phyloP scores from a whole-genome alignment of 1,140 invertebrate genomes.

The Zaprionus kolodkinae region DNA sequence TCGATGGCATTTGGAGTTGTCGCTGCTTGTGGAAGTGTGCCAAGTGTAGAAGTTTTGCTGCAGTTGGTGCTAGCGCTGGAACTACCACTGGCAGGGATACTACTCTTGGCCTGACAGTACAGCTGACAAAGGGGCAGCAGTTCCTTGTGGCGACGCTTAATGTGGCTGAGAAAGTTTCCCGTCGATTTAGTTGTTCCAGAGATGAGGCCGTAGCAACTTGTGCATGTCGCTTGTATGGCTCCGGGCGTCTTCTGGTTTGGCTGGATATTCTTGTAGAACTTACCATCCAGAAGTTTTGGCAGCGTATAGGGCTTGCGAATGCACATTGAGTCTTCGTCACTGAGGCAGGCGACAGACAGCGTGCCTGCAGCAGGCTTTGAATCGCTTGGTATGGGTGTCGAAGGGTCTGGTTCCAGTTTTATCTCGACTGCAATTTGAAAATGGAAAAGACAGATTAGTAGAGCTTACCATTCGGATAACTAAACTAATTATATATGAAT shows the following conservation, averaged over 20 bases:
- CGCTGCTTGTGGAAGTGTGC: background rate
- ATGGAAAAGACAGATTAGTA: slow-evolving; percentile 35
- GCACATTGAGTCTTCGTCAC: slow-evolving; percentile 64
- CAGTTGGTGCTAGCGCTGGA: slow-evolving; percentile 5
- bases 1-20: slow-evolving; percentile 38
- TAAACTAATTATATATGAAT: slow-evolving; percentile 11
- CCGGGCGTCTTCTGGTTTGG: slow-evolving; percentile 77
- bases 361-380: slow-evolving; percentile 25
- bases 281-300: slow-evolving; percentile 80
- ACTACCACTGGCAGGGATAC: slow-evolving; percentile 14
- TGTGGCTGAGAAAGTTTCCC: slow-evolving; percentile 79
- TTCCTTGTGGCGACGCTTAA: slow-evolving; percentile 77
- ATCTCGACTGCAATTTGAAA: slow-evolving; percentile 56
- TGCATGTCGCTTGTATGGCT: slow-evolving; percentile 80
- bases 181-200: slow-evolving; percentile 80
- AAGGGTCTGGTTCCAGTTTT: slow-evolving; percentile 52
- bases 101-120: slow-evolving; percentile 76
- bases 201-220: slow-evolving; percentile 72
- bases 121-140: slow-evolving; percentile 67
- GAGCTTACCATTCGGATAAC: background rate
- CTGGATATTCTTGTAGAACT: slow-evolving; percentile 80
- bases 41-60: slow-evolving; percentile 17
- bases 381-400: slow-evolving; percentile 10
- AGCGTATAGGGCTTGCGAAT: slow-evolving; percentile 64
- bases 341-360: slow-evolving; percentile 41